These are phyloP conservation scores for Corydoras sp. DNA, from an alignment of 2,113 vertebrate species.

Conservation along the genomic window DNA sequence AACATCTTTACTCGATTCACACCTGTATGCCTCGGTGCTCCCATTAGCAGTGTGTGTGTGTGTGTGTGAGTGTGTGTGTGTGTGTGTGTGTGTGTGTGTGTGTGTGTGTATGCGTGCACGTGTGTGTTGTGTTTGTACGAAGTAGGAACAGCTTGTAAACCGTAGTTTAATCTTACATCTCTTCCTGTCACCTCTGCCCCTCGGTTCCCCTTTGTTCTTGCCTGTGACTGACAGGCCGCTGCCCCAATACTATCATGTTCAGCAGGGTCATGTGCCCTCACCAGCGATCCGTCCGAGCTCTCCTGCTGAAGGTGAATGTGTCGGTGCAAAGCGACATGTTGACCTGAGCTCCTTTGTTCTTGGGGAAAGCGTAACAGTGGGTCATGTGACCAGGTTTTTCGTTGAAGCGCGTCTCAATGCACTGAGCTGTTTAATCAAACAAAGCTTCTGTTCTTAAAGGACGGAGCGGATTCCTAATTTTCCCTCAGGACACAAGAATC, in stretches of 20 bases:
- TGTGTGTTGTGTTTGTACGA: slow-evolving; percentile 15
- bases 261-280: slow-evolving; percentile 1
- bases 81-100: slow-evolving; percentile 14
- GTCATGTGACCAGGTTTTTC: slow-evolving; percentile 6
- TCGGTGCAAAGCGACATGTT: slow-evolving; percentile 6
- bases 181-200: slow-evolving; percentile 27
- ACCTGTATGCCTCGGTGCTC: slow-evolving; percentile 22
- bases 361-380: neutral
- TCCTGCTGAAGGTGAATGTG: slow-evolving; percentile 15
- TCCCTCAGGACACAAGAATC: too few relatives aligned
- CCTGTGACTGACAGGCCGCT: slow-evolving; percentile 28
- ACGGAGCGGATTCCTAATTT: too few relatives aligned
- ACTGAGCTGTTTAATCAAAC: neutral
- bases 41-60: slow-evolving; percentile 7
- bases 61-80: too few relatives aligned
- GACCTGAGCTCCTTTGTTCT: slow-evolving; percentile 9
- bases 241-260: slow-evolving; percentile 27
- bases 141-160: slow-evolving; percentile 31
- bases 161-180: slow-evolving; percentile 37
- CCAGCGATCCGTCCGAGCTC: neutral
- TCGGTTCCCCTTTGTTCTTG: slow-evolving; percentile 3
- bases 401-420: neutral
- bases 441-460: neutral
- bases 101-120: slow-evolving; percentile 11
- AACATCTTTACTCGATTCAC: slow-evolving; percentile 8